A percentile compares a stretch with the other conserved stretches of the same genome.
Conservation (phyloP, 2,888 invertebrate species). For the Julus scandinavius region DNA sequence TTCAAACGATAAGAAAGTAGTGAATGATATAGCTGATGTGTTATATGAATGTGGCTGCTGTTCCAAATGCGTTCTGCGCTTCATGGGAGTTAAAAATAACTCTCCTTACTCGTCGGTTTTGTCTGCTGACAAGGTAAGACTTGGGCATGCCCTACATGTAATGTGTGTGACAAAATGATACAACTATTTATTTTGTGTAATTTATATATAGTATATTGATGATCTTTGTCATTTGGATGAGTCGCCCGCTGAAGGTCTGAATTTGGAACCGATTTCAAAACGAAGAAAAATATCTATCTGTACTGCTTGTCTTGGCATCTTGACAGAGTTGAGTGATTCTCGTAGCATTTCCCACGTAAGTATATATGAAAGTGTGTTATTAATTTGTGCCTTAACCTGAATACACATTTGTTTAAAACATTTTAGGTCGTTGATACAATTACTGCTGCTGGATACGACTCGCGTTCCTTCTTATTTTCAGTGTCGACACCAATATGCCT, state of each 20-base stretch:
- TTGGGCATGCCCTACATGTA: too few species aligned
- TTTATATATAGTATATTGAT: slow-evolving; percentile 15
- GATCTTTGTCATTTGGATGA: background rate
- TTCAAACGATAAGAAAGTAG: background rate
- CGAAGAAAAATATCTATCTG: slow-evolving; percentile 70
- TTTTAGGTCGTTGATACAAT: slow-evolving; percentile 58
- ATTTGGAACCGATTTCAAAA: slow-evolving; percentile 63
- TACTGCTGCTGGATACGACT: slow-evolving; percentile 71
- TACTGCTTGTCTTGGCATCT: slow-evolving; percentile 76
- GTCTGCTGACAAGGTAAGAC: slow-evolving; percentile 46
- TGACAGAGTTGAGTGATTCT: slow-evolving; percentile 69
- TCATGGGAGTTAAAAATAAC: slow-evolving; percentile 71
- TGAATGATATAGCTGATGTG: background rate
- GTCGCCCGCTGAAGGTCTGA: background rate
- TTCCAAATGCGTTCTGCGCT: slow-evolving; percentile 76
- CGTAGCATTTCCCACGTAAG: slow-evolving; percentile 52
- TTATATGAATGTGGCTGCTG: slow-evolving; percentile 71
- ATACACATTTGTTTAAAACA: background rate
- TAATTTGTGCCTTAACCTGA: background rate
- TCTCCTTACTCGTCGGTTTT: background rate
- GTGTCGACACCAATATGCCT: slow-evolving; percentile 78
- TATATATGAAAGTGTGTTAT: background rate
- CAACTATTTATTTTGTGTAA: background rate
- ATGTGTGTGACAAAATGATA: background rate
- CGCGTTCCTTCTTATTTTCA: slow-evolving; percentile 75